Percentiles rank a stretch among this genome's conserved stretches.
These are phyloP conservation scores for Limnephilus lunatus DNA, from an alignment of 2,888 invertebrate species.

Conservation along the genomic window DNA sequence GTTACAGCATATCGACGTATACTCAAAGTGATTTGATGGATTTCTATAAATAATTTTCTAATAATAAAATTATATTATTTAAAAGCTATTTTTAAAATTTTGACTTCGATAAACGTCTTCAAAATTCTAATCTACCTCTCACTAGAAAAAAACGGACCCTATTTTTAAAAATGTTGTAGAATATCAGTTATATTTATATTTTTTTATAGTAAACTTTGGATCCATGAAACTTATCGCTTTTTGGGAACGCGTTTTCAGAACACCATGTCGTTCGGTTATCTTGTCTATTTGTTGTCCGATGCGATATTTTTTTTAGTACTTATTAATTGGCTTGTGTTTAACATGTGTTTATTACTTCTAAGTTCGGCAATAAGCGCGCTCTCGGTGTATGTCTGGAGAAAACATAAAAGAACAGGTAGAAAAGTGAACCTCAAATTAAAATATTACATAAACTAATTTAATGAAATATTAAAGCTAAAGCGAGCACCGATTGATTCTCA, in stretches of 20 bases:
- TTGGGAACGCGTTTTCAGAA: not conserved
- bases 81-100: not conserved
- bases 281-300: not conserved
- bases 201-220: not conserved
- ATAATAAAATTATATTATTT: not conserved
- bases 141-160: not conserved
- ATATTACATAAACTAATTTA: not conserved
- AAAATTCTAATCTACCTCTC: not conserved
- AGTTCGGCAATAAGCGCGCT: not conserved
- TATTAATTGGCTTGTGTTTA: not conserved
- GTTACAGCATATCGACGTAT: not conserved
- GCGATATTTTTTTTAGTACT: not conserved
- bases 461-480: not conserved
- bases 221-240: not conserved
- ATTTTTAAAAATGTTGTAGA: not conserved
- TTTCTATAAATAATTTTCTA: not conserved
- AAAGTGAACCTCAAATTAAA: not conserved
- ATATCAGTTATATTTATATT: not conserved
- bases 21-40: not conserved
- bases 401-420: constrained; percentile 2
- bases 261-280: not conserved
- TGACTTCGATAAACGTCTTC: not conserved
- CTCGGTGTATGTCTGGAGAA: not conserved
- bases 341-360: not conserved
- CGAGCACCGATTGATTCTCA: not conserved